Evolutionary conservation across 2,797 vertebrate species (phyloP).

Genomic region (Oryzias sinensis): DNA sequence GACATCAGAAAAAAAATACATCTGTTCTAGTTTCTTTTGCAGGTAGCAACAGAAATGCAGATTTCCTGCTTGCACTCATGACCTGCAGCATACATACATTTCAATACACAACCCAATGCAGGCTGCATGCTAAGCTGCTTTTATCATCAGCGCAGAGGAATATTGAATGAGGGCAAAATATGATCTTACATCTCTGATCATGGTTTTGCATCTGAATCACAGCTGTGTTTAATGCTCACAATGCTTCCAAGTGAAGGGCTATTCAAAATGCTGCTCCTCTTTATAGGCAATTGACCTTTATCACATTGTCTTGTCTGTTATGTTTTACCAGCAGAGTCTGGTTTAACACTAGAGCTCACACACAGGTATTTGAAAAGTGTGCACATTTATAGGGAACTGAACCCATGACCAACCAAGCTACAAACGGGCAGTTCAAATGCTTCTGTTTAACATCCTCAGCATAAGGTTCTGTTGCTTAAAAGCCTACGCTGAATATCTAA

Average conservation of each 20-base stretch:
- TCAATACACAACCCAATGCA: not conserved
- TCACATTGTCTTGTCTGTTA: slow-evolving; percentile 33
- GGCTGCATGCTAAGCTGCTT: slow-evolving; percentile 9
- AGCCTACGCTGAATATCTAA: not conserved
- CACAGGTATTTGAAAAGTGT: too few relatives aligned
- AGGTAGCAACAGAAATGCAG: slow-evolving; percentile 1
- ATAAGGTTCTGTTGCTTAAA: slow-evolving; percentile 13
- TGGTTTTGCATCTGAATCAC: slow-evolving; percentile 39
- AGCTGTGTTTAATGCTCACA: not conserved
- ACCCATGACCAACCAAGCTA: too few relatives aligned
- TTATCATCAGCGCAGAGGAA: slow-evolving; percentile 10
- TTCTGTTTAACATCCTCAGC: slow-evolving; percentile 16
- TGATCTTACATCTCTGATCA: slow-evolving; percentile 30
- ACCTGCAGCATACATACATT: not conserved
- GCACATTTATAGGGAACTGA: too few relatives aligned
- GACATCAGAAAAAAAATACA: slow-evolving; percentile 37
- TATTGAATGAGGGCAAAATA: slow-evolving; percentile 11
- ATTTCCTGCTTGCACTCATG: not conserved
- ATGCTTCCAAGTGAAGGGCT: slow-evolving; percentile 2
- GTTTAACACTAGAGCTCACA: slow-evolving; percentile 21
- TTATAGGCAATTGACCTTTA: slow-evolving; percentile 32
- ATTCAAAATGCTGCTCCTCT: slow-evolving; percentile 27
- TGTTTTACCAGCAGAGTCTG: slow-evolving; percentile 23
- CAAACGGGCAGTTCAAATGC: not conserved
- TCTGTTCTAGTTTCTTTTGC: slow-evolving; percentile 3